Conservation (phyloP, 1,140 invertebrate genomes). For the Ectropis grisescens region DNA sequence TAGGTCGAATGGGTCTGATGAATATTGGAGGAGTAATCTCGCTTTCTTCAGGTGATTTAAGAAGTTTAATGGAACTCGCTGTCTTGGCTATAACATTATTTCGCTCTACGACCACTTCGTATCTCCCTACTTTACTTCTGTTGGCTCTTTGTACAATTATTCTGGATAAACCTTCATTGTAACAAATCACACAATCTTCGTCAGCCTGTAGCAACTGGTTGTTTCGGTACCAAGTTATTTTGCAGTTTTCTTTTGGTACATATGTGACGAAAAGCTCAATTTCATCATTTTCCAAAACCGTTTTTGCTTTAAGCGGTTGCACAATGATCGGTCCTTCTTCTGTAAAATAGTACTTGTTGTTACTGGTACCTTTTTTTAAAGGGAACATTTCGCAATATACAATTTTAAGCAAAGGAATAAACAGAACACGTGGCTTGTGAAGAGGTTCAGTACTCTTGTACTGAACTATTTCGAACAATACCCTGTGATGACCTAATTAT, state of each 20-base stretch:
- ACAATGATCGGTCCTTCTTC: slow-evolving; percentile 51
- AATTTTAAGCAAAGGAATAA: background rate
- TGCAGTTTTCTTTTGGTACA: slow-evolving; percentile 78
- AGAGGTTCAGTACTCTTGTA: background rate
- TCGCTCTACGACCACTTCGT: slow-evolving; percentile 85
- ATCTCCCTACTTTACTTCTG: slow-evolving; percentile 86
- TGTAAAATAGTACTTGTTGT: slow-evolving; percentile 51
- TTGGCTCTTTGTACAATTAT: slow-evolving; percentile 78
- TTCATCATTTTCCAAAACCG: slow-evolving; percentile 34
- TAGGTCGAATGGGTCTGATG: slow-evolving; percentile 78
- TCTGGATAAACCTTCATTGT: slow-evolving; percentile 76
- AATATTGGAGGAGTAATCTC: slow-evolving; percentile 82
- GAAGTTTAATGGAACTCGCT: slow-evolving; percentile 80
- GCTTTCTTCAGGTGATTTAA: slow-evolving; percentile 71
- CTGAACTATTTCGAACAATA: background rate
- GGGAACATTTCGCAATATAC: too few relatives aligned
- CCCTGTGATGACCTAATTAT: slow-evolving; percentile 13
- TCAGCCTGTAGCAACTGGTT: slow-evolving; percentile 81
- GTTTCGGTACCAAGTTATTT: slow-evolving; percentile 91
- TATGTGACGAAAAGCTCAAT: slow-evolving; percentile 74
- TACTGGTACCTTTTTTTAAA: too few relatives aligned
- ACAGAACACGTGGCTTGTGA: background rate
- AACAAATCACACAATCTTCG: slow-evolving; percentile 76
- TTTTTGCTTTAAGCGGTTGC: slow-evolving; percentile 43
- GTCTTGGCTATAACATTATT: slow-evolving; percentile 82